Evolutionary conservation across 2,797 vertebrate genomes (phyloP).

Genomic region (Craterocephalus amniculus): DNA sequence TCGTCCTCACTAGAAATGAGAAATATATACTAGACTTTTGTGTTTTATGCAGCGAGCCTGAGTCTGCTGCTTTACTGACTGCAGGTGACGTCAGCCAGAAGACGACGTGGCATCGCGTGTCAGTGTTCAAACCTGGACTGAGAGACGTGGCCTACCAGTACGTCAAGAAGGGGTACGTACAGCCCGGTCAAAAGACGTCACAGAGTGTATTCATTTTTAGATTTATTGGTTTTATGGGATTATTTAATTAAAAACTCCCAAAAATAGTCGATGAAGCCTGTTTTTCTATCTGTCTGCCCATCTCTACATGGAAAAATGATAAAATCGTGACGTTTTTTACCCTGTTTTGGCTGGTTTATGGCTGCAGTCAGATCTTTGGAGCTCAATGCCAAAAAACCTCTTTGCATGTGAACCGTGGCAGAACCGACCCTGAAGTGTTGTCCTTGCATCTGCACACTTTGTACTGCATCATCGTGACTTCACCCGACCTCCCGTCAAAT

Average conservation of each 20-base stretch:
- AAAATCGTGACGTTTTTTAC: no score
- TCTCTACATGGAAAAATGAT: no score
- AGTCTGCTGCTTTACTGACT: constrained; percentile 14
- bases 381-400: no score
- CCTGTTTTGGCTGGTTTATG: no score
- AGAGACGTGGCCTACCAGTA: constrained; percentile 95
- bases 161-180: constrained; percentile 93
- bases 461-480: no score
- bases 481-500: no score
- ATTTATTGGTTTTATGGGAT: not conserved
- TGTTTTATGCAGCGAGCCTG: not conserved
- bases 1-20: not conserved
- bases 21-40: not conserved
- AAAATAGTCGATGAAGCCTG: no score
- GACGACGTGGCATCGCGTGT: constrained; percentile 97
- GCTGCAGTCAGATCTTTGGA: no score
- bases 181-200: not conserved
- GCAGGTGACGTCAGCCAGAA: constrained; percentile 96
- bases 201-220: not conserved
- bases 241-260: not conserved
- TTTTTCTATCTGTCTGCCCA: no score
- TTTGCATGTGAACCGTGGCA: no score
- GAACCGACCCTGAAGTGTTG: no score
- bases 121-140: constrained; percentile 95
- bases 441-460: no score